Evolutionary conservation across 2,888 invertebrate genomes (phyloP).

Genomic region (Acleris cristana): DNA sequence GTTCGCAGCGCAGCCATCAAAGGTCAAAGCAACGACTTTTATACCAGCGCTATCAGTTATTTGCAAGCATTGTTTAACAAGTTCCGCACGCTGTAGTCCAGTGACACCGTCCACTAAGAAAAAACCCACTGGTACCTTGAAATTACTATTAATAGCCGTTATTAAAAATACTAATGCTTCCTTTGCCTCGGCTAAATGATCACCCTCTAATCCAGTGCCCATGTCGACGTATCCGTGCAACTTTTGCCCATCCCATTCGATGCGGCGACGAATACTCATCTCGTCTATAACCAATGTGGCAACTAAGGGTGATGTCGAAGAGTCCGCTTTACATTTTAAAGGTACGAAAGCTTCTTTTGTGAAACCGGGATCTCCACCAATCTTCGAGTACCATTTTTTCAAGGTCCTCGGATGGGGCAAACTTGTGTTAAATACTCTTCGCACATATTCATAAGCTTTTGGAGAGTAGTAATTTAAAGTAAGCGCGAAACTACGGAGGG

Average conservation of each 20-base stretch:
- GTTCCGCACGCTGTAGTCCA: slow-evolving; percentile 35
- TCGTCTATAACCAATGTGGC: slow-evolving; percentile 44
- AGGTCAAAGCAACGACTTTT: slow-evolving; percentile 41
- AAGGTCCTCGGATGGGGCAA: slow-evolving; percentile 51
- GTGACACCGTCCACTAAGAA: slow-evolving; percentile 43
- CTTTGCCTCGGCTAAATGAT: slow-evolving; percentile 41
- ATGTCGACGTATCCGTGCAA: slow-evolving; percentile 50
- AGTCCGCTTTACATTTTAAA: slow-evolving; percentile 38
- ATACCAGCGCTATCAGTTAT: slow-evolving; percentile 11
- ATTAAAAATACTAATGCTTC: slow-evolving; percentile 44
- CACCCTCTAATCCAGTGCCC: slow-evolving; percentile 39
- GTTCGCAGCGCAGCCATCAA: slow-evolving; percentile 34
- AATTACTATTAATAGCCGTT: slow-evolving; percentile 41
- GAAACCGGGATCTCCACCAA: slow-evolving; percentile 53
- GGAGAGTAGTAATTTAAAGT: slow-evolving; percentile 53
- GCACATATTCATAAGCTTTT: slow-evolving; percentile 53
- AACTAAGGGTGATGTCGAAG: slow-evolving; percentile 14
- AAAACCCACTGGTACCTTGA: slow-evolving; percentile 45
- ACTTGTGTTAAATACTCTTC: slow-evolving; percentile 49
- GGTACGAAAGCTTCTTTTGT: slow-evolving; percentile 43
- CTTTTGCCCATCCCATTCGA: slow-evolving; percentile 51
- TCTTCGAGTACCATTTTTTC: slow-evolving; percentile 50
- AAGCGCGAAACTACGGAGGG: slow-evolving; percentile 46
- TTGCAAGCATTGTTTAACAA: slow-evolving; percentile 22
- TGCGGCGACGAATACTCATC: slow-evolving; percentile 43